Evolutionary conservation across 2,888 invertebrate genomes (phyloP).

Genomic region (Zootermopsis nevadensis): DNA sequence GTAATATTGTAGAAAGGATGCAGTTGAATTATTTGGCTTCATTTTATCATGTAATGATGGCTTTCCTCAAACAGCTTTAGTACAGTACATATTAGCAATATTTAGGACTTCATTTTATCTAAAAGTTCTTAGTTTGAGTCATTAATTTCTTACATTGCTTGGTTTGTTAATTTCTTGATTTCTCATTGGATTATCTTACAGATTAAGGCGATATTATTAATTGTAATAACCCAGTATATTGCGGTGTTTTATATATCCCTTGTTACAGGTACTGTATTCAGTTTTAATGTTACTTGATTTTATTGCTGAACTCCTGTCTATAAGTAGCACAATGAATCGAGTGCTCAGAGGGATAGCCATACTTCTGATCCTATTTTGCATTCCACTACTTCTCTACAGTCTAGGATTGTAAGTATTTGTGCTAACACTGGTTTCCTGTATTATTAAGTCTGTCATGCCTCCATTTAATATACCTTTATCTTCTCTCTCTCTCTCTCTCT

Average conservation of each 20-base stretch:
- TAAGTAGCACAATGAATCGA: slow-evolving; percentile 18
- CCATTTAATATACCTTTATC: neutral
- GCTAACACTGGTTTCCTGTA: neutral
- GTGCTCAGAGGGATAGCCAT: neutral
- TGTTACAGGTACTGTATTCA: slow-evolving; percentile 46
- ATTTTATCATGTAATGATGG: too few relatives aligned
- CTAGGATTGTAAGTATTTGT: slow-evolving; percentile 51
- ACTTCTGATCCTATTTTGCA: slow-evolving; percentile 21
- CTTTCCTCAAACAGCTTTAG: too few relatives aligned
- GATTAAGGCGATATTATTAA: neutral
- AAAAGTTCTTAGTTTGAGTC: too few relatives aligned
- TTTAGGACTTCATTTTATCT: too few relatives aligned
- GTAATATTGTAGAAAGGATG: too few relatives aligned
- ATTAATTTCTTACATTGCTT: too few relatives aligned
- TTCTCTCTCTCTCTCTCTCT: neutral
- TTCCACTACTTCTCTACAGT: slow-evolving; percentile 47
- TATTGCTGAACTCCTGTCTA: slow-evolving; percentile 26
- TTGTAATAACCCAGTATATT: neutral
- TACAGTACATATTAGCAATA: too few relatives aligned
- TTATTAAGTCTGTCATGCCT: neutral
- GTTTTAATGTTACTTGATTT: slow-evolving; percentile 50
- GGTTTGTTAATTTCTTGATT: too few relatives aligned
- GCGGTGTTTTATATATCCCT: neutral
- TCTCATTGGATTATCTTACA: too few relatives aligned
- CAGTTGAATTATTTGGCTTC: too few relatives aligned